Evolutionary conservation across 2,888 invertebrate species (phyloP), one percentile per base, ranked within the genome.

Genomic region (Heliconius cydno): DNA sequence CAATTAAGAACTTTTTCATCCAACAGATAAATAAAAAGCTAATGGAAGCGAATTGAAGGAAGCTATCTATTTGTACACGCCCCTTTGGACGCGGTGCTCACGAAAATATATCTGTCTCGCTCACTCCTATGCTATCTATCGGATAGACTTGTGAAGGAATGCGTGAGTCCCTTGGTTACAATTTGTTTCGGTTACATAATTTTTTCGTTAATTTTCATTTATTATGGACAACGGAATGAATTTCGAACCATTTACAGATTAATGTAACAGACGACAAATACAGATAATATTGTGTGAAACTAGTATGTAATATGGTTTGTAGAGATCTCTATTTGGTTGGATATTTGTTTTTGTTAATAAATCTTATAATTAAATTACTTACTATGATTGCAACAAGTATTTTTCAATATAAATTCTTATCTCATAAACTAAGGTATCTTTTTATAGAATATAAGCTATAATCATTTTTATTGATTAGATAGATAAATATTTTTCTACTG

Each of bases 11-110:
- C 84, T 85, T 87, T 89, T 90, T 86, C 85, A 88, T 81, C 85
- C 86, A 86, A 84, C 81, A 80, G 84, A 85, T 80, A 84, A 85
- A 86, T 85, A 85, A 86, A 85, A 85, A 90, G 86, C 86, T 87
- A 88, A 89, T 90, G 85, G 86, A 90, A 89, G 89, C 88, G 88
- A 89, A 88, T 88, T 87, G 86, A 85, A 83, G 85, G 84, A 86
- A 90, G 87, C 91, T 93, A 88, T 94, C 94, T 94, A 94, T 92
- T 89, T 86, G 88, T 90, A 86, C 92, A 92, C 94, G 94, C 94
- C 94, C 91, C 86, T 81, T 82, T 85, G 85, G 83, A 85, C 2
- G 84, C 83, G 85, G 86, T 82, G 85, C 80, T 82, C 80, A 85
- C 84, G 81, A 83, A 86, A 75, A 79, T 86, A 88, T 83, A 83